A percentile compares a stretch with the other conserved stretches of the same genome.
Conservation (phyloP, 2,888 invertebrate genomes). For the Diaperis boleti region DNA sequence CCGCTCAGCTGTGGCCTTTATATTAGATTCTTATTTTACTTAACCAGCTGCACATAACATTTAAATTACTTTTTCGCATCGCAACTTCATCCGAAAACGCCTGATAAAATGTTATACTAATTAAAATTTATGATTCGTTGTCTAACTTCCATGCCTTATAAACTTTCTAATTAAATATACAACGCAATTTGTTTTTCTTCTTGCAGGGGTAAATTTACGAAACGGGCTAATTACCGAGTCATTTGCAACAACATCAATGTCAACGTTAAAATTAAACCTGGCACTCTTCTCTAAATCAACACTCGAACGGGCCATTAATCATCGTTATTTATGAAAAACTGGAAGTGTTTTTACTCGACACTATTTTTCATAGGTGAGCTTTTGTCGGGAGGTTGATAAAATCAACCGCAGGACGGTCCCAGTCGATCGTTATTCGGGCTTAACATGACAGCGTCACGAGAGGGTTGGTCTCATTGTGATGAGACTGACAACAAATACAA, state of each 20-base stretch:
- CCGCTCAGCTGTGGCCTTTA: conserved; percentile 25
- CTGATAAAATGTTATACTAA: conserved; percentile 23
- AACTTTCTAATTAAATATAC: conserved; percentile 26
- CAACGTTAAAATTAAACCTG: not conserved
- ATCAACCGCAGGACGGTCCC: not conserved
- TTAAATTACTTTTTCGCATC: conserved; percentile 30
- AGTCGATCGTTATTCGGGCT: not conserved
- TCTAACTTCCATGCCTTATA: conserved; percentile 17
- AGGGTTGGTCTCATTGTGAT: not conserved
- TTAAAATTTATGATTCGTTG: conserved; percentile 25
- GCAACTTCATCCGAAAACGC: conserved; percentile 10
- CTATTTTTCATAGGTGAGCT: conserved; percentile 1
- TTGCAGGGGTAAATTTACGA: conserved; percentile 1
- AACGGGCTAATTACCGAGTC: conserved; percentile 9
- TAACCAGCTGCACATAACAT: conserved; percentile 31
- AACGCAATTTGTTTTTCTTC: conserved; percentile 21
- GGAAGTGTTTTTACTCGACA: conserved; percentile 1
- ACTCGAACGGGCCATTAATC: conserved; percentile 2
- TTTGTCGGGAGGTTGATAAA: conserved; percentile 1
- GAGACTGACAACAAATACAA: no score
- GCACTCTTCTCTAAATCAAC: conserved; percentile 2
- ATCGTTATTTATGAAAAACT: conserved; percentile 6
- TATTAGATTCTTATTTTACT: conserved; percentile 31
- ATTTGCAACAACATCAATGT: not conserved
- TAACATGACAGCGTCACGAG: not conserved